Evolutionary conservation across 2,113 vertebrate genomes (phyloP).

Genomic region (Xiphophorus maculatus): DNA sequence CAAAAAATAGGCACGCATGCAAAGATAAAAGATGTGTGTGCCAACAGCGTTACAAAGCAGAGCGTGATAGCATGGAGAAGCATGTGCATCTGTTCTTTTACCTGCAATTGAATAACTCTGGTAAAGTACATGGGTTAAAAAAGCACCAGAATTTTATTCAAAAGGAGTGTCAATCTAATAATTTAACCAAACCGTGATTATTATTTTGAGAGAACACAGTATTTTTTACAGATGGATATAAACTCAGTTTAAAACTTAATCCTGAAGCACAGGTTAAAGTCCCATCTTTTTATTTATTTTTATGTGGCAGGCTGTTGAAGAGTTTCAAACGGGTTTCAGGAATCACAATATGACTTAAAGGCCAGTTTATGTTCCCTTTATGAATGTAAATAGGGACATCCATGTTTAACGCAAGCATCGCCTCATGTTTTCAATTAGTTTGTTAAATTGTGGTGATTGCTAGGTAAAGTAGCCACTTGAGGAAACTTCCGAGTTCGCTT

Average conservation of each 20-base stretch:
- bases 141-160: too few species aligned
- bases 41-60: slow-evolving; percentile 25
- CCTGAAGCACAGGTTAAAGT: not conserved
- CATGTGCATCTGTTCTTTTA: not conserved
- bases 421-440: too few species aligned
- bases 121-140: not conserved
- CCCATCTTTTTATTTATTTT: not conserved
- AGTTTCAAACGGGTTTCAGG: too few species aligned
- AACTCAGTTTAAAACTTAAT: not conserved
- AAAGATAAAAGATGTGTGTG: slow-evolving; percentile 33
- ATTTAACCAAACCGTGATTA: not conserved
- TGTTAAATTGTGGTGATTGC: too few species aligned
- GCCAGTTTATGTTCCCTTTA: too few species aligned
- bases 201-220: not conserved
- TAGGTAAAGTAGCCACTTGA: too few species aligned
- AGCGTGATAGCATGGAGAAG: not conserved
- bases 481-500: too few species aligned
- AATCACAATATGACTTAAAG: not conserved
- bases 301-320: not conserved
- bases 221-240: not conserved
- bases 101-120: not conserved
- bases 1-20: slow-evolving; percentile 27
- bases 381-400: too few species aligned
- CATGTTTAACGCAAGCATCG: too few species aligned
- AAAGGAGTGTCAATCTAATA: not conserved